A percentile compares a stretch with the other conserved stretches of the same genome.
These are phyloP conservation scores for Parascotia fuliginaria DNA, from an alignment of 2,888 invertebrate species.

Conservation along the genomic window DNA sequence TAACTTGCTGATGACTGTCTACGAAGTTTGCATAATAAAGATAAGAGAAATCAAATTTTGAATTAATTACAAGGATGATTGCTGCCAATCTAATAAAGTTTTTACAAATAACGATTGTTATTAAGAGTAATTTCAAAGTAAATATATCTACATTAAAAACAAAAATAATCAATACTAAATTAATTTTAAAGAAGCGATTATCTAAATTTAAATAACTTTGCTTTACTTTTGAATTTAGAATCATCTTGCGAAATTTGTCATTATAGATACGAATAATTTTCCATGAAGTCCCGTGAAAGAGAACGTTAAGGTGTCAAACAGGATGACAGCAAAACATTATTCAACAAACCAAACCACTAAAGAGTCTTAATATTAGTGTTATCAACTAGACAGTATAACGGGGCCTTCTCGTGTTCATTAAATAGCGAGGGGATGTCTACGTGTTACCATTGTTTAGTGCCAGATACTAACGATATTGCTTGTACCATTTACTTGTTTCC, in stretches of 20 bases:
- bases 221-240: conserved; percentile 8
- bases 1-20: background rate
- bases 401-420: conserved; percentile 60
- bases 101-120: too few relatives aligned
- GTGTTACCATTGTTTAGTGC: conserved; percentile 61
- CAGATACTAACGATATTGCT: conserved; percentile 70
- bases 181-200: too few relatives aligned
- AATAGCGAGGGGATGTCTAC: conserved; percentile 59
- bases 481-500: conserved; percentile 61
- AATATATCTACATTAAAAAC: too few relatives aligned
- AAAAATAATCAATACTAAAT: too few relatives aligned
- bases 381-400: conserved; percentile 45
- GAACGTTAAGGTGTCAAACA: conserved; percentile 17
- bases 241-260: background rate
- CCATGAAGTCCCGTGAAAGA: conserved; percentile 9
- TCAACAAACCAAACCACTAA: conserved; percentile 24
- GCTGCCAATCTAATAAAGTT: too few relatives aligned
- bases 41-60: background rate
- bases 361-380: conserved; percentile 34
- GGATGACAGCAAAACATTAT: conserved; percentile 26
- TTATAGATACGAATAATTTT: background rate
- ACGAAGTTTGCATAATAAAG: background rate
- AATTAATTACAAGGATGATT: background rate
- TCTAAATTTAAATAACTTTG: too few relatives aligned
- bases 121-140: too few relatives aligned